These are phyloP conservation scores for Agelastica alni DNA, from an alignment of 2,888 invertebrate species.

Conservation along the genomic window DNA sequence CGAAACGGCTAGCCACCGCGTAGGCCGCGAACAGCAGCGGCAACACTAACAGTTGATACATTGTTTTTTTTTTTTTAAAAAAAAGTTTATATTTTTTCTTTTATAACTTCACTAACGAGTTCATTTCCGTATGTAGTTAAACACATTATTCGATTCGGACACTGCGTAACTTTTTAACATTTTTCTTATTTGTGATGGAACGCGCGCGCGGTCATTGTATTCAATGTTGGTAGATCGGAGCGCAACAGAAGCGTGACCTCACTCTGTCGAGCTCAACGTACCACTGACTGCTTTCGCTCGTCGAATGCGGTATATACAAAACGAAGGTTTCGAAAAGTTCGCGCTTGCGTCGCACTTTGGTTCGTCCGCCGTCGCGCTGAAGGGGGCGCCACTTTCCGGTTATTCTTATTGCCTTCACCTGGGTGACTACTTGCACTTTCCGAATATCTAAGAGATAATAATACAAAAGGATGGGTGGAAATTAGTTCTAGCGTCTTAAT, in stretches of 20 bases:
- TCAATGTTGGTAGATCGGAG: slow-evolving; percentile 1
- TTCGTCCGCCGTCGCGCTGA: background rate
- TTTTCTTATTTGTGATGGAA: slow-evolving; percentile 28
- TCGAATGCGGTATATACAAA: slow-evolving; percentile 29
- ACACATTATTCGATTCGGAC: slow-evolving; percentile 11
- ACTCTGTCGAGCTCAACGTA: slow-evolving; percentile 36
- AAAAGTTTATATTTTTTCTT: no score
- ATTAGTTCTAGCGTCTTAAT: slow-evolving; percentile 33
- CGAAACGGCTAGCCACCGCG: slow-evolving; percentile 50
- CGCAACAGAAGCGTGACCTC: slow-evolving; percentile 23
- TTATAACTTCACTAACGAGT: slow-evolving; percentile 9
- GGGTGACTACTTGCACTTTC: slow-evolving; percentile 32
- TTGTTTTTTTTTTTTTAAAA: slow-evolving; percentile 55
- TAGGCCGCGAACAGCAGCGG: slow-evolving; percentile 39
- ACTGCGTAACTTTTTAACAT: slow-evolving; percentile 19
- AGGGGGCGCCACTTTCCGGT: slow-evolving; percentile 27
- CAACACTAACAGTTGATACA: slow-evolving; percentile 58
- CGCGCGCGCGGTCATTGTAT: slow-evolving; percentile 38
- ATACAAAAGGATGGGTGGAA: slow-evolving; percentile 31
- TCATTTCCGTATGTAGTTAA: slow-evolving; percentile 33
- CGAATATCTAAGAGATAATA: slow-evolving; percentile 29
- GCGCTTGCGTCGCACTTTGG: slow-evolving; percentile 21
- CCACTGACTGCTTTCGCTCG: slow-evolving; percentile 35
- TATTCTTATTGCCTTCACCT: slow-evolving; percentile 25
- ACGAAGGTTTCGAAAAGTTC: slow-evolving; percentile 8